These are phyloP conservation scores for Cataglyphis rosenhaueri DNA, from an alignment of 2,888 invertebrate genomes.

Conservation along the genomic window DNA sequence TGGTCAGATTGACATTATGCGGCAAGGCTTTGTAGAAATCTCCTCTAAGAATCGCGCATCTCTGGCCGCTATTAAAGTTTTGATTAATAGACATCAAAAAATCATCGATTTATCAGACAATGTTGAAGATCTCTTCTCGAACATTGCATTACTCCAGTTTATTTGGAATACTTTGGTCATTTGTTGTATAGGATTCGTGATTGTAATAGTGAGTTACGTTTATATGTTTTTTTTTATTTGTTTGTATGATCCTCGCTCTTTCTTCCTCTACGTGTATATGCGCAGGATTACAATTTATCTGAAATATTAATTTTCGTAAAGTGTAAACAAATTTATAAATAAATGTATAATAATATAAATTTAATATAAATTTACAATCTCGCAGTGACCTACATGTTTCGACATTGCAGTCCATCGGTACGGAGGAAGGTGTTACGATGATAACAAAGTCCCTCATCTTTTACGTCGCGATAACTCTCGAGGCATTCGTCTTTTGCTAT, in stretches of 20 bases:
- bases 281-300: neutral
- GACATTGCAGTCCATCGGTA: slow-evolving; percentile 51
- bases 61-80: slow-evolving; percentile 4
- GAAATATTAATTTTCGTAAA: neutral
- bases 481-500: slow-evolving; percentile 67
- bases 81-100: slow-evolving; percentile 62
- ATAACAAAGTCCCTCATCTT: slow-evolving; percentile 58
- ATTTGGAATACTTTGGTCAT: slow-evolving; percentile 68
- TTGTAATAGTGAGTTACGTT: slow-evolving; percentile 67
- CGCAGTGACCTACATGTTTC: neutral
- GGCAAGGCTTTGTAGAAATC: slow-evolving; percentile 25
- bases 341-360: neutral
- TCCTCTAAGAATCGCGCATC: slow-evolving; percentile 1
- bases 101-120: slow-evolving; percentile 62
- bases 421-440: slow-evolving; percentile 7
- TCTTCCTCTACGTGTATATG: no score
- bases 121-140: slow-evolving; percentile 68
- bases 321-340: neutral
- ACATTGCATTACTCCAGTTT: slow-evolving; percentile 69
- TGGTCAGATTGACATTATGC: slow-evolving; percentile 56
- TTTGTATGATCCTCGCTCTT: neutral
- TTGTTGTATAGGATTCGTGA: slow-evolving; percentile 68
- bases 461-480: slow-evolving; percentile 63
- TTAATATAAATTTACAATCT: neutral
- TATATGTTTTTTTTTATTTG: neutral